Base-by-base conservation (phyloP, 2,113 vertebrate species). In the Mormyrus iriodes region DNA sequence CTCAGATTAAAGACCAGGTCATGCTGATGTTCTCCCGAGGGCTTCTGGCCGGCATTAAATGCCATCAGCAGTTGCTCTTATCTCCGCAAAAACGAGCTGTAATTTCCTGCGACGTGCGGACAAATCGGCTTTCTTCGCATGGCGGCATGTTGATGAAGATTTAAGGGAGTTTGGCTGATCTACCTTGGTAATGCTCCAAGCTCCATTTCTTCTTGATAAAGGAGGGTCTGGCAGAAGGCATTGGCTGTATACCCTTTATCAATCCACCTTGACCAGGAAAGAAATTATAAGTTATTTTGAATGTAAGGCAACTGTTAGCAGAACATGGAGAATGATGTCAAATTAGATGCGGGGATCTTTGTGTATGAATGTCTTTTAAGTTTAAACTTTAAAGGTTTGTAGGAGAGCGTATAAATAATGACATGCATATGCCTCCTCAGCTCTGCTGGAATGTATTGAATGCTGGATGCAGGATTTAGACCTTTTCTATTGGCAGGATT, bases 401-500 rank as follows among this genome's bases (percentile, higher is more conserved):
- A 19, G 73, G 15, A 15, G 35, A 4, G 69, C 39, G 35, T 35
- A 39, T 76, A 5, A 76, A 42, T 39, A 19, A 73, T 31, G 1
- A 35, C 15, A 79, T 79, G 0, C 1, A 17, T 42, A 13, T 42
- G 5, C 3, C 13, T 4, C 35, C 73, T 42, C 0, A 35, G 3
- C 31, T 42, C 13, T 42, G 35, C 24, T 24, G 35, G 24, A 49
- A 82, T 31, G 65, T 48, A 85, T 52, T 27, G 31, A 44, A 53
- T 53, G 51, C 48, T n/a, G 35, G 35, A 79, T 42, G 73, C 35
- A 3, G 73, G 73, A 1, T 79, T 79, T 7, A 42, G 31, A 6
- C 15, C 13, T 42, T 42, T 15, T 79, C 13, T 39, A 1, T 79
- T 17, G 6, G 19, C 94, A 99, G 98, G 98, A 99, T 93, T 99